These are phyloP conservation scores for Zootoca vivipara DNA, from an alignment of 2,113 vertebrate genomes.

Conservation along the genomic window DNA sequence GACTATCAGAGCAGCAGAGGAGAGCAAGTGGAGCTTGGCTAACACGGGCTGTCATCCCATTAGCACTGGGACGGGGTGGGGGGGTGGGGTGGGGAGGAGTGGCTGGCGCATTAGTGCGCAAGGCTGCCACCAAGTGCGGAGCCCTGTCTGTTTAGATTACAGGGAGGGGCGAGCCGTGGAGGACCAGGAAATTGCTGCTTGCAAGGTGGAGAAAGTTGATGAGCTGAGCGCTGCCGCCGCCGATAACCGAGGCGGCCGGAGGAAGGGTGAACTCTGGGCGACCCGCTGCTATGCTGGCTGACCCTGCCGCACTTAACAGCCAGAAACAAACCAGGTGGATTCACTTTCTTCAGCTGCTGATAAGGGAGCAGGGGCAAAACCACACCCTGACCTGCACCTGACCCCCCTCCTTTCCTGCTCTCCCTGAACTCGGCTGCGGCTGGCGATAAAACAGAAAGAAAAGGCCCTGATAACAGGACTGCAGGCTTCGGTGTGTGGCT, in stretches of 20 bases:
- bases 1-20: neutral
- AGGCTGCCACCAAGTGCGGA: constrained; percentile 14
- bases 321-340: constrained; percentile 77
- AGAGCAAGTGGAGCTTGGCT: neutral
- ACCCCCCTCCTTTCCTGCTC: constrained; percentile 57
- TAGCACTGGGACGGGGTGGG: neutral
- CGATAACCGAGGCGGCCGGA: constrained; percentile 21
- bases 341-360: constrained; percentile 74
- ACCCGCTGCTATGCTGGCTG: constrained; percentile 76
- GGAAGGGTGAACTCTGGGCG: constrained; percentile 68
- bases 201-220: constrained; percentile 58
- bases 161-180: constrained; percentile 38
- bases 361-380: constrained; percentile 57
- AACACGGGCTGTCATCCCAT: neutral
- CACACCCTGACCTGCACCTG: constrained; percentile 66
- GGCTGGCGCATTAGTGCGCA: neutral
- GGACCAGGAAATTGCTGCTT: constrained; percentile 61
- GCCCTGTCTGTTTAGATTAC: constrained; percentile 40
- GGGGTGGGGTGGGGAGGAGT: neutral
- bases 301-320: constrained; percentile 74
- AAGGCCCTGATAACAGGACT: neutral
- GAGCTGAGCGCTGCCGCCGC: constrained; percentile 40
- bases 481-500: constrained; percentile 40
- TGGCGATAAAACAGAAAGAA: neutral
- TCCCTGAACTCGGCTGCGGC: constrained; percentile 48